phyloP scores from a whole-genome alignment of 1,140 invertebrate species.

The Cydia amplana region DNA sequence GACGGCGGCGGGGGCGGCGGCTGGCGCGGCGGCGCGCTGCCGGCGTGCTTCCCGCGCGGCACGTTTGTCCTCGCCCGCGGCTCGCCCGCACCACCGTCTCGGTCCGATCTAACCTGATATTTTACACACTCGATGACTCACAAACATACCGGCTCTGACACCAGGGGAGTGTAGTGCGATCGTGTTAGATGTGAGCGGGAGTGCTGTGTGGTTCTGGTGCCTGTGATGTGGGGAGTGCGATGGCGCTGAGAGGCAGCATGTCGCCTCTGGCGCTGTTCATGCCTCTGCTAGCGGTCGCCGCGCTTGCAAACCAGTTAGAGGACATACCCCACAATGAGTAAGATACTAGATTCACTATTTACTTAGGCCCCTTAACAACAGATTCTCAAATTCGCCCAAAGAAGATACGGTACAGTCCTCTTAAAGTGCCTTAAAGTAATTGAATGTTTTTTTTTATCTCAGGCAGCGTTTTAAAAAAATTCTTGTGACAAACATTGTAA shows the following conservation, averaged over 20 bases:
- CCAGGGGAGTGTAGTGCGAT: constrained; percentile 58
- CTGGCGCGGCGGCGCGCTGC: constrained; percentile 47
- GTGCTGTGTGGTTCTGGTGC: constrained; percentile 52
- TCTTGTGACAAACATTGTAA: background rate
- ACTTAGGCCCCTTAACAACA: background rate
- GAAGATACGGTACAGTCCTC: background rate
- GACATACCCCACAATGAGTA: constrained; percentile 92
- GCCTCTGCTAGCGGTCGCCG: constrained; percentile 62
- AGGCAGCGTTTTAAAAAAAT: too few relatives aligned
- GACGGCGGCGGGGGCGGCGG: constrained; percentile 36
- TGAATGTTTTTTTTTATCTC: background rate
- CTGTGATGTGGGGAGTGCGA: constrained; percentile 69
- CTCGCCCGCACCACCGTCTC: constrained; percentile 49
- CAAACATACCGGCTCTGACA: constrained; percentile 52
- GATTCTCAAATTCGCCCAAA: background rate
- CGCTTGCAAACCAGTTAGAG: constrained; percentile 86
- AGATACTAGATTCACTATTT: constrained; percentile 68
- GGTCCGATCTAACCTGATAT: constrained; percentile 42
- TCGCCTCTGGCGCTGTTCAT: constrained; percentile 57
- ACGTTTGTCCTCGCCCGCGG: constrained; percentile 54
- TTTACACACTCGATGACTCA: constrained; percentile 54
- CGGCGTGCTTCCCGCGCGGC: constrained; percentile 54
- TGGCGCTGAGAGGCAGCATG: constrained; percentile 64
- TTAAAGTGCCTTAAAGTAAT: background rate
- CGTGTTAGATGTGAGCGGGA: constrained; percentile 55